These are phyloP conservation scores for Pyxicephalus adspersus DNA, from an alignment of 2,113 vertebrate genomes.

Conservation along the genomic window DNA sequence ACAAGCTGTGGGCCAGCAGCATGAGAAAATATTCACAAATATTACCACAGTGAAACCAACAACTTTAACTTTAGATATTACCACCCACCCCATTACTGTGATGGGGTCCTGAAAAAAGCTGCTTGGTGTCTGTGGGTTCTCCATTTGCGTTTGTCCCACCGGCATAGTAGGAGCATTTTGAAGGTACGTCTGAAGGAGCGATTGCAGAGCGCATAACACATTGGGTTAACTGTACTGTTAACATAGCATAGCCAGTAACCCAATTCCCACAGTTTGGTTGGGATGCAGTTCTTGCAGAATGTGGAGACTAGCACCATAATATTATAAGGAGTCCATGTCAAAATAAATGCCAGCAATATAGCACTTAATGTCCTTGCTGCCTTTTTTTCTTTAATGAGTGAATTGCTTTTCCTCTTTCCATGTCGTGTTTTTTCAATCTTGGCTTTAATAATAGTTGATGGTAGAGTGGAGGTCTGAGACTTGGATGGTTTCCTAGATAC, in stretches of 20 bases:
- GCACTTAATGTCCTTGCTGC: constrained; percentile 78
- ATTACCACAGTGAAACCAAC: not conserved
- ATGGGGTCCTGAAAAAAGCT: constrained; percentile 61
- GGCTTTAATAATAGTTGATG: constrained; percentile 46
- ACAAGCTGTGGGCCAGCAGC: no score
- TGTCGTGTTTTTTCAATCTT: constrained; percentile 60
- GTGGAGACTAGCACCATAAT: constrained; percentile 83
- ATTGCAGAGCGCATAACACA: constrained; percentile 83
- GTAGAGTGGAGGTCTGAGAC: constrained; percentile 57
- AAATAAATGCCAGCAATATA: constrained; percentile 79
- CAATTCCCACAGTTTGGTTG: constrained; percentile 75
- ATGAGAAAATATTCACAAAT: no score
- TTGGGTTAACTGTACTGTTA: constrained; percentile 81
- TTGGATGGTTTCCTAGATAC: constrained; percentile 58
- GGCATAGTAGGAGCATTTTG: constrained; percentile 75
- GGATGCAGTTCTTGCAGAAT: constrained; percentile 74
- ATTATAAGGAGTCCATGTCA: constrained; percentile 83
- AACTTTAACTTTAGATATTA: not conserved
- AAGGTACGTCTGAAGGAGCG: constrained; percentile 79
- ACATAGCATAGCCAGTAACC: constrained; percentile 84
- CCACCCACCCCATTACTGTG: constrained; percentile 58
- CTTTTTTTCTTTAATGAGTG: constrained; percentile 78
- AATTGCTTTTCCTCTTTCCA: constrained; percentile 69
- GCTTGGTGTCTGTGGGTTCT: constrained; percentile 61
- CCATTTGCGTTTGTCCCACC: constrained; percentile 68